A percentile compares a stretch with the other conserved stretches of the same genome.
Evolutionary conservation across 2,113 vertebrate genomes (phyloP).

Genomic region (Lophius piscatorius): DNA sequence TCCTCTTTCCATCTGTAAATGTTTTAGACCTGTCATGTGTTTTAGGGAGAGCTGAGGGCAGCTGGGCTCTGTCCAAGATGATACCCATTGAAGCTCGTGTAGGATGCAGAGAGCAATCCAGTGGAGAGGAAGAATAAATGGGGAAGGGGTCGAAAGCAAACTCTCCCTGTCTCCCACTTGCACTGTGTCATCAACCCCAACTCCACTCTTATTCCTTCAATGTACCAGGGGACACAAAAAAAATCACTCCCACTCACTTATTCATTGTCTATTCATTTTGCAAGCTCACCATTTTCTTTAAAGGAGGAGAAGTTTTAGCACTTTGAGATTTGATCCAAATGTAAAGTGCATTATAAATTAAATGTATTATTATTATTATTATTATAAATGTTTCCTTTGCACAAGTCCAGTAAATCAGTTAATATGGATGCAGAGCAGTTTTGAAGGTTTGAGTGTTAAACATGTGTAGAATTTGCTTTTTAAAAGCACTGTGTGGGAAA

Average conservation of each 20-base stretch:
- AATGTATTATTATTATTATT: no score
- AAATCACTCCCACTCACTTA: conserved; percentile 1
- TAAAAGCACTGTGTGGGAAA: conserved; percentile 16
- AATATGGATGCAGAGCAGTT: conserved; percentile 1
- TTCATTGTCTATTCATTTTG: neutral
- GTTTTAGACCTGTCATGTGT: conserved; percentile 18
- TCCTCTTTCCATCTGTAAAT: neutral
- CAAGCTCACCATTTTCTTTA: conserved; percentile 9
- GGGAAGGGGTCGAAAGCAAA: conserved; percentile 24
- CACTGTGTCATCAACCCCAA: neutral
- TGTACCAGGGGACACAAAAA: neutral
- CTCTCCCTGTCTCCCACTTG: conserved; percentile 5
- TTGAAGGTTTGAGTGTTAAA: neutral
- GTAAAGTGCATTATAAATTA: no score
- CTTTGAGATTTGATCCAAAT: no score
- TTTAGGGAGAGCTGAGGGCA: conserved; percentile 44
- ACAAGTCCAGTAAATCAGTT: neutral
- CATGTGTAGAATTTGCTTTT: conserved; percentile 35
- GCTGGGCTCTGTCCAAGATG: conserved; percentile 13
- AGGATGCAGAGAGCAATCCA: conserved; percentile 7
- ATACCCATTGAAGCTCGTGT: conserved; percentile 1
- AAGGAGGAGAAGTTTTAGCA: no score
- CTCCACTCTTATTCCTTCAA: neutral
- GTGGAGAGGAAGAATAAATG: conserved; percentile 28
- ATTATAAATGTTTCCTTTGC: conserved; percentile 27